These are phyloP conservation scores for Actinemys pallida DNA, from an alignment of 2,113 vertebrate genomes.

Conservation along the genomic window DNA sequence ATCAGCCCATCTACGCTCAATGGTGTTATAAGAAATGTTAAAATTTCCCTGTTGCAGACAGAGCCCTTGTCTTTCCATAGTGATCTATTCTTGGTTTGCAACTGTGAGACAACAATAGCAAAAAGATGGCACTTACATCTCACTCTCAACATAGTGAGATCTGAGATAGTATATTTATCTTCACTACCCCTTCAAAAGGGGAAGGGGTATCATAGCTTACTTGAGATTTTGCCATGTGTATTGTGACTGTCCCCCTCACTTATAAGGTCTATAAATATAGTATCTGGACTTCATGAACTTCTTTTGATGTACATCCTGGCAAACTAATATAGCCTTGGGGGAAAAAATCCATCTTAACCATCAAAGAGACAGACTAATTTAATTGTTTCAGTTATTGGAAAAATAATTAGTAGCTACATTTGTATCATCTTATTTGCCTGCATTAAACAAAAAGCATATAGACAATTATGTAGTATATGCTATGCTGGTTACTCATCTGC, in stretches of 20 bases:
- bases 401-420: constrained; percentile 10
- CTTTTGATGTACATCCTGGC: background rate
- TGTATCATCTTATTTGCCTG: background rate
- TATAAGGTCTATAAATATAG: background rate
- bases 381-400: background rate
- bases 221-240: background rate
- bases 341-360: background rate
- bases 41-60: background rate
- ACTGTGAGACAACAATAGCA: background rate
- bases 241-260: background rate
- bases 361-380: background rate
- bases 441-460: background rate
- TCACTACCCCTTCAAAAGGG: background rate
- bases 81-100: background rate
- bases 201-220: accelerated
- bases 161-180: background rate
- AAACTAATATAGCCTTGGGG: background rate
- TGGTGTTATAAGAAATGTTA: background rate
- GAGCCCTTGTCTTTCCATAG: background rate
- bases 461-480: background rate
- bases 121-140: background rate
- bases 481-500: background rate
- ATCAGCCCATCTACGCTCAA: background rate
- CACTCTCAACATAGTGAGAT: background rate
- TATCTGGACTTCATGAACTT: background rate